phyloP scores from a whole-genome alignment of 2,797 vertebrate species.

The Sebastes steindachneri region DNA sequence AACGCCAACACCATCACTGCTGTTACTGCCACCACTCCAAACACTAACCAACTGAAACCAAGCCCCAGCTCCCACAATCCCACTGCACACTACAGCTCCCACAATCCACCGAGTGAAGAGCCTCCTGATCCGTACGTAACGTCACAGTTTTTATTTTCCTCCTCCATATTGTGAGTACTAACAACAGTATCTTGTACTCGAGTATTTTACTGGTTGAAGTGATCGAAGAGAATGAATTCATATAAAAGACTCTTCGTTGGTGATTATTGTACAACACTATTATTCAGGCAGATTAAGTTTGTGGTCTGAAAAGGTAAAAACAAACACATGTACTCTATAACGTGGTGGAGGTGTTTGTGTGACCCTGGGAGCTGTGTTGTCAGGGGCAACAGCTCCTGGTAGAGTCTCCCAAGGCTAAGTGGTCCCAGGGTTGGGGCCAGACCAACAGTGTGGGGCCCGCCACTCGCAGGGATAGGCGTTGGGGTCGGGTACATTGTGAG shows the following conservation, averaged over 20 bases:
- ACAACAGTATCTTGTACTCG: background rate
- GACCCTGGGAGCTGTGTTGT: no score
- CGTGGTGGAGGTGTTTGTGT: no score
- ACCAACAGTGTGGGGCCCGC: no score
- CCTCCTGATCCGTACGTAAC: slow-evolving; percentile 59
- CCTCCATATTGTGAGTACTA: background rate
- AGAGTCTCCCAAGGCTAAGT: no score
- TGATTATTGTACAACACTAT: background rate
- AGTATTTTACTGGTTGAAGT: background rate
- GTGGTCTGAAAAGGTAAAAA: background rate
- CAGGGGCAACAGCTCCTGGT: no score
- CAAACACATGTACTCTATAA: background rate
- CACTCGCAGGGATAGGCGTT: no score
- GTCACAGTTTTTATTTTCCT: background rate
- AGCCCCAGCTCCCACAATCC: background rate
- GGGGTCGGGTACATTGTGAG: no score
- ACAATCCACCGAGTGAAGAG: slow-evolving; percentile 57
- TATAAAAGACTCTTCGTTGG: background rate
- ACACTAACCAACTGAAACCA: background rate
- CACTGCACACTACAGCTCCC: slow-evolving; percentile 57
- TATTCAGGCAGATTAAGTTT: background rate
- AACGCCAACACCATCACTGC: background rate
- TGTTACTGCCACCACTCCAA: background rate
- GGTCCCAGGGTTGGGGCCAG: no score
- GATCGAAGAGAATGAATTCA: no score